These are phyloP conservation scores for Phorcus lineatus DNA, from an alignment of 2,888 invertebrate species.

Conservation along the genomic window DNA sequence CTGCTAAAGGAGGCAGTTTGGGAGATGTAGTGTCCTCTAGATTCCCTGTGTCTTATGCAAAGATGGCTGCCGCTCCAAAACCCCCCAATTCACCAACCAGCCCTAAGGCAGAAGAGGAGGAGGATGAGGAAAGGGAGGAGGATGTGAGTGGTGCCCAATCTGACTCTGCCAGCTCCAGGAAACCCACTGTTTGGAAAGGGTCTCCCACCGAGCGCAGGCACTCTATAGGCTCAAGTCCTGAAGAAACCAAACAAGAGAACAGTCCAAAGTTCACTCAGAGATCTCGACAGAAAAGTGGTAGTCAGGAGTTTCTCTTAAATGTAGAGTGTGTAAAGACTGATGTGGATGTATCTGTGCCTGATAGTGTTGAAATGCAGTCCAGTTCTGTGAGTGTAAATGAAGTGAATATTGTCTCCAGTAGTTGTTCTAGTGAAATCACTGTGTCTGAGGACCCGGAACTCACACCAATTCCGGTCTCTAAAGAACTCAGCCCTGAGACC, in stretches of 20 bases:
- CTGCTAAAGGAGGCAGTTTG: slow-evolving; percentile 46
- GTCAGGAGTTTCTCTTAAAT: slow-evolving; percentile 48
- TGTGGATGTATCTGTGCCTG: slow-evolving; percentile 29
- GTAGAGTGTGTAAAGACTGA: neutral
- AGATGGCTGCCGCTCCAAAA: slow-evolving; percentile 62
- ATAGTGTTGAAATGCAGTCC: slow-evolving; percentile 21
- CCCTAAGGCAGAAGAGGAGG: slow-evolving; percentile 32
- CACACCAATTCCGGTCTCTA: too few relatives aligned
- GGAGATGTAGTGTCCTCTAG: slow-evolving; percentile 43
- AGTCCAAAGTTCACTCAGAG: slow-evolving; percentile 32
- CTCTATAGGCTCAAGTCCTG: slow-evolving; percentile 68
- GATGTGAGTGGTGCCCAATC: slow-evolving; percentile 17
- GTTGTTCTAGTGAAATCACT: slow-evolving; percentile 25
- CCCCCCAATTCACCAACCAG: slow-evolving; percentile 37
- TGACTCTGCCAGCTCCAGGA: slow-evolving; percentile 31
- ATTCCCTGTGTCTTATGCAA: slow-evolving; percentile 67
- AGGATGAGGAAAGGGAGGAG: slow-evolving; percentile 24
- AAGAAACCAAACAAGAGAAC: slow-evolving; percentile 47
- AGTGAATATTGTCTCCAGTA: slow-evolving; percentile 27
- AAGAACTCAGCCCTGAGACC: too few relatives aligned
- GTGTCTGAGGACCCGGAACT: slow-evolving; percentile 2
- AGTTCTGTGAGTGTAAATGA: neutral
- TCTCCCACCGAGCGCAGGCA: slow-evolving; percentile 65
- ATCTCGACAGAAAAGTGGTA: slow-evolving; percentile 53
- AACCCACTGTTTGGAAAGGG: slow-evolving; percentile 66